These are phyloP conservation scores for Taenaris catops DNA, from an alignment of 2,888 invertebrate genomes.

Conservation along the genomic window DNA sequence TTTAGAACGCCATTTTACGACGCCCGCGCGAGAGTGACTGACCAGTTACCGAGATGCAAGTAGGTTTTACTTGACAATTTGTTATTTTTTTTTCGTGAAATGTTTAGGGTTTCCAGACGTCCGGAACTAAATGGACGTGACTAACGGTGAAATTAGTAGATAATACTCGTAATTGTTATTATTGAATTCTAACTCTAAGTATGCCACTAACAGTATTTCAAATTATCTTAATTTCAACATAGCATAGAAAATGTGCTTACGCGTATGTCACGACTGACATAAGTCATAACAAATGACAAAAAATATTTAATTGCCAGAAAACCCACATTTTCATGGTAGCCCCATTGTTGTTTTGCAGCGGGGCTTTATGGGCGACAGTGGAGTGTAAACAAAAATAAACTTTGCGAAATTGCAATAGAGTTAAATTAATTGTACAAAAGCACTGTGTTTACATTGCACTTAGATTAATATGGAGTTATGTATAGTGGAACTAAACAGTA, in stretches of 20 bases:
- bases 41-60: constrained; percentile 18
- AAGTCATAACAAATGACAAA: too few species aligned
- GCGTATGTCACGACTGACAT: too few species aligned
- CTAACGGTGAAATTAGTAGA: constrained; percentile 7
- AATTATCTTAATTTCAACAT: too few species aligned
- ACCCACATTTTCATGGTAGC: too few species aligned
- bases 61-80: constrained; percentile 23
- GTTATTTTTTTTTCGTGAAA: constrained; percentile 23
- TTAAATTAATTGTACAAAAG: constrained; percentile 1
- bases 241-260: too few species aligned
- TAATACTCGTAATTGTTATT: too few species aligned
- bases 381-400: constrained; percentile 14
- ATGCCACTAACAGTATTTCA: too few species aligned
- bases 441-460: constrained; percentile 1
- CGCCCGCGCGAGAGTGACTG: constrained; percentile 29
- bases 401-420: constrained; percentile 16
- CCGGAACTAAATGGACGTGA: constrained; percentile 6
- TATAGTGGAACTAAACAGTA: too few species aligned
- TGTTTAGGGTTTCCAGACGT: constrained; percentile 18
- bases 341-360: constrained; percentile 4
- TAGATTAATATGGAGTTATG: too few species aligned
- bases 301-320: too few species aligned
- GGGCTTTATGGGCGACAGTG: constrained; percentile 1
- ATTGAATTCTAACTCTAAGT: too few species aligned
- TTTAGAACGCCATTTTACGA: constrained; percentile 26